A percentile compares a stretch with the other conserved stretches of the same genome.
Evolutionary conservation across 2,888 invertebrate genomes (phyloP).

Genomic region (Zonitis immaculata): DNA sequence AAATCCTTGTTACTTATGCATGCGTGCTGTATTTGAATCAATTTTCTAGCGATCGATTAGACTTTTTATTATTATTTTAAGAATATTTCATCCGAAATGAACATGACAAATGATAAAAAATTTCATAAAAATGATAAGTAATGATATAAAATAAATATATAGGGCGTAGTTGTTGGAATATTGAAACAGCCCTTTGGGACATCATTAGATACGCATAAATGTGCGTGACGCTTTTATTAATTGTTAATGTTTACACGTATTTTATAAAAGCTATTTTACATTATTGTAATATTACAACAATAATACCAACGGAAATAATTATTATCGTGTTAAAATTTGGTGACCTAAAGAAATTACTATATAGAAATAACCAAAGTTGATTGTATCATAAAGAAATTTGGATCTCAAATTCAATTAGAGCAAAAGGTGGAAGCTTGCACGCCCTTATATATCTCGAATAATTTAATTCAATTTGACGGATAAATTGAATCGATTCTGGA

Average conservation of each 20-base stretch:
- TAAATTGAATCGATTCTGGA: no score
- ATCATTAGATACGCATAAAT: slow-evolving; percentile 15
- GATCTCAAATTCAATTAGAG: no score
- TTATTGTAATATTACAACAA: neutral
- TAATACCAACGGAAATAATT: no score
- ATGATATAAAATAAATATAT: neutral
- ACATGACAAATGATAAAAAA: slow-evolving; percentile 1
- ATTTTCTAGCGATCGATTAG: slow-evolving; percentile 14
- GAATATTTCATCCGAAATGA: slow-evolving; percentile 8
- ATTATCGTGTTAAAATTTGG: no score
- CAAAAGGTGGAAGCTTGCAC: no score
- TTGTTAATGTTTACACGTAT: slow-evolving; percentile 21
- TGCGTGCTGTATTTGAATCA: slow-evolving; percentile 21
- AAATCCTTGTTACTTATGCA: slow-evolving; percentile 23
- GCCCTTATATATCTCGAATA: no score
- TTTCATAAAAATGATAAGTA: no score
- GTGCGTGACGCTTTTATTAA: slow-evolving; percentile 19
- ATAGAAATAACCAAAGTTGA: no score
- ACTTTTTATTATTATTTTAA: slow-evolving; percentile 7
- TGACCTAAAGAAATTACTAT: no score
- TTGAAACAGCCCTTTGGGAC: slow-evolving; percentile 18
- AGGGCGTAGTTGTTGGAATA: slow-evolving; percentile 10
- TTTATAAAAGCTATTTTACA: no score
- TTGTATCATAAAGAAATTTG: no score
- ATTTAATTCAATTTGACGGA: no score